These are phyloP conservation scores for Polypterus bichir DNA, from an alignment of 2,113 vertebrate species.

Conservation along the genomic window DNA sequence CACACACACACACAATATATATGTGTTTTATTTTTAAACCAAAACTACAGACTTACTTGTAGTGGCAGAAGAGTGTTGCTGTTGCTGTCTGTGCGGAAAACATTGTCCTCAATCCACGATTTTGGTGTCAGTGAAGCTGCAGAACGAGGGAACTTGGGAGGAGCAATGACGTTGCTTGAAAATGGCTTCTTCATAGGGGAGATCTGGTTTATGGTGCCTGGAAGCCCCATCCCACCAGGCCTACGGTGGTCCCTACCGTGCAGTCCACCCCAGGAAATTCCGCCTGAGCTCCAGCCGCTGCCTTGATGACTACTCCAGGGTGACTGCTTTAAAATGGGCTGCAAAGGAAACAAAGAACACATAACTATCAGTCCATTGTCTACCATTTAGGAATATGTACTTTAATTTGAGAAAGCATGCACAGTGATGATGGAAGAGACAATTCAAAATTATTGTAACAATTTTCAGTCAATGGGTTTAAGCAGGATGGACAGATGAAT, in stretches of 20 bases:
- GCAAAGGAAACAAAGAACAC: slow-evolving; percentile 14
- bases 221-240: slow-evolving; percentile 72
- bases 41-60: slow-evolving; percentile 62
- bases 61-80: slow-evolving; percentile 90
- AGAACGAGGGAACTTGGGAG: slow-evolving; percentile 88
- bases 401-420: neutral
- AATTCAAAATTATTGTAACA: neutral
- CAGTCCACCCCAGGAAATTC: slow-evolving; percentile 80
- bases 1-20: no score
- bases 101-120: slow-evolving; percentile 90
- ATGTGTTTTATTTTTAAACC: neutral
- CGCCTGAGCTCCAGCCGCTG: slow-evolving; percentile 81
- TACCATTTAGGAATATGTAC: neutral
- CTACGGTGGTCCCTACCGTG: slow-evolving; percentile 80
- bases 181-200: slow-evolving; percentile 94
- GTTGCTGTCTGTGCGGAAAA: slow-evolving; percentile 93
- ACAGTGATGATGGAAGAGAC: no score
- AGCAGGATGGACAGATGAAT: no score
- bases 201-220: slow-evolving; percentile 78
- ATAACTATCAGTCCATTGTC: no score
- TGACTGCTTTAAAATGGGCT: slow-evolving; percentile 92
- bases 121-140: slow-evolving; percentile 77
- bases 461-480: neutral
- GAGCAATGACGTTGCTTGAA: slow-evolving; percentile 90
- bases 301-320: slow-evolving; percentile 88